A percentile compares a stretch with the other conserved stretches of the same genome.
Conservation (phyloP, 1,140 invertebrate species). For the Hypothenemus hampei region DNA sequence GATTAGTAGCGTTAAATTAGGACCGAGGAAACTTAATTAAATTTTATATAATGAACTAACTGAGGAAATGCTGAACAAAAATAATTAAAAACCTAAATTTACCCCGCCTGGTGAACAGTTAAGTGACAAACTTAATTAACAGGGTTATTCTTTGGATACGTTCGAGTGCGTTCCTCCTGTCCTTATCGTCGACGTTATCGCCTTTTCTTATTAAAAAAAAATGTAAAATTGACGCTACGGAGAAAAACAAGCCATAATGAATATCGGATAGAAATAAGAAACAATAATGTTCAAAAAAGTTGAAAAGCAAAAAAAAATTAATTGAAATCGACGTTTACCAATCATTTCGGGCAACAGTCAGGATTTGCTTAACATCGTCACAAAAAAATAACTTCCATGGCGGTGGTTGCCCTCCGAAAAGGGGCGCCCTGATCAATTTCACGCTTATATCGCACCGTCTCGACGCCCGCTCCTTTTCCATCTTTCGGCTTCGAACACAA, state of each 20-base stretch:
- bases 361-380: conserved; percentile 42
- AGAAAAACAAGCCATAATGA: conserved; percentile 26
- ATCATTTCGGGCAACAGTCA: conserved; percentile 27
- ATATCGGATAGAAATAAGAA: conserved; percentile 5
- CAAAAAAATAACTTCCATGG: conserved; percentile 37
- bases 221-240: conserved; percentile 19
- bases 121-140: conserved; percentile 49
- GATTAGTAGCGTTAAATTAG: conserved; percentile 50
- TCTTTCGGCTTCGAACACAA: background rate
- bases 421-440: conserved; percentile 42
- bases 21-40: conserved; percentile 48
- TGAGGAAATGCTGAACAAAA: conserved; percentile 49
- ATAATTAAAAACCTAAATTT: conserved; percentile 50
- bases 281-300: background rate
- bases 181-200: conserved; percentile 40
- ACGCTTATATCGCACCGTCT: conserved; percentile 41
- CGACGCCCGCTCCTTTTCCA: conserved; percentile 27
- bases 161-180: conserved; percentile 37
- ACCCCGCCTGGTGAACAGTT: conserved; percentile 41
- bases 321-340: conserved; percentile 34
- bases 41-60: conserved; percentile 49
- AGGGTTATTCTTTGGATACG: conserved; percentile 44
- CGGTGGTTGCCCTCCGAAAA: conserved; percentile 34
- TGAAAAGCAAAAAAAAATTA: conserved; percentile 28
- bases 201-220: conserved; percentile 34